Base-by-base conservation (phyloP, 1,140 invertebrate species). In the Parapsyche elsis region DNA sequence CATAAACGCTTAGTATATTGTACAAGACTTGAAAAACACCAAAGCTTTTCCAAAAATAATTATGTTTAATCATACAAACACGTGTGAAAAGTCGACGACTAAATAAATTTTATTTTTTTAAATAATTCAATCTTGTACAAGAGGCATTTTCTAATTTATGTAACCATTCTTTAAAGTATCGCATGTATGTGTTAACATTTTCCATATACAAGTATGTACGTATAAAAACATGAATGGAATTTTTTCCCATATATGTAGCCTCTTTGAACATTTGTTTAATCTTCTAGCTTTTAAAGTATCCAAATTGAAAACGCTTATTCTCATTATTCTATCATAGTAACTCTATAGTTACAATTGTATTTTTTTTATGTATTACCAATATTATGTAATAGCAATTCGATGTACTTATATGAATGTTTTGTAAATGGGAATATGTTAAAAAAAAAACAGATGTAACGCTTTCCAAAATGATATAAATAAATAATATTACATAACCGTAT, bases 341-440 rank as follows among this genome's bases (percentile, higher is more conserved):
- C 49, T 46, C 45, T 7, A 46, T 12, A 16, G 2, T 53, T 16
- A 53, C 16, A 53, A 12, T 53, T 53, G 16, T 53, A 10, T 53
- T 53, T 53, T 26, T 23, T 67, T 26, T 23, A 67, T 67, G 24
- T 67, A 67, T 26, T 67, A 67, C 24, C 5, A 64, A 5, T 64
- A 67, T 12, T 30, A 67, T 23, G 24, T 67, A 12, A 67, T 67
- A 67, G 64, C 23, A 67, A 67, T 67, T 67, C n/a, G 64, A 30
- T 67, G 64, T 67, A 67, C 30, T 38, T 38, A 38, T n/a, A 67
- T 67, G 64, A 67, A 67, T 67, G 64, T 70, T 80, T 83, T 21
- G 84, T 86, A 76, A 85, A 84, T 82, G n/a, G 45, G 4, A 75
- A 76, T 78, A 24, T 57, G 64, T 21, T 38, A 73, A 30, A 38